Base-by-base conservation (phyloP, 1,140 invertebrate genomes). In the Arion vulgaris region DNA sequence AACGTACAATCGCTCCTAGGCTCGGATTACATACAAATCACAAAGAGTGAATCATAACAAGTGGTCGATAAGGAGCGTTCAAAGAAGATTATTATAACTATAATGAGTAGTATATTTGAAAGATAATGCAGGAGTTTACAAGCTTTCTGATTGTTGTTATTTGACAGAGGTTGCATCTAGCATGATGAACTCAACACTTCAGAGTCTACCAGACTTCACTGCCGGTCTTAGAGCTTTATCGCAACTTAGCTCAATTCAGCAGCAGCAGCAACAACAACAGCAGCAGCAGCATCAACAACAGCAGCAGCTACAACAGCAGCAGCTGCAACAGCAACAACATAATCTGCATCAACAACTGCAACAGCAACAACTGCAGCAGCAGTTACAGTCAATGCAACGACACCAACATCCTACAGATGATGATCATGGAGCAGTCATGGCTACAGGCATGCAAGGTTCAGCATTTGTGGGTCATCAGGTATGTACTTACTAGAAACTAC, bases 401-500 rank as follows among this genome's bases (percentile, higher is more conserved):
- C 68, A 28, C 13, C 38, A 26, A 1, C 62, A 38, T 41, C 68
- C 69, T 32, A 13, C 34, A 77, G 75, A 77, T 1, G 41, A 71
- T 51, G 57, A 83, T 36, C 73, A 71, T 72, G 23, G 32, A 7
- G 77, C 66, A 32, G 66, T 34, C 32, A 76, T 81, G 79, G 34
- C 36, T 0, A 73, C 75, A 75, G 84, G 84, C 75, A 79, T 82
- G 73, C 66, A 53, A 51, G 66, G 78, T 15, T 34, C 34, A 39
- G 13, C 51, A 28, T 78, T 78, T 68, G 11, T 49, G 26, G 45
- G 74, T 49, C 41, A 38, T 11, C 51, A 49, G 74, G 74, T 76
- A 45, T 23, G 26, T 45, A 45, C 15, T 15, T 45, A 28, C 23
- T 68, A 17, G 15, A 57, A 57, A 57, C n/a, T 57, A 57, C n/a